Conservation (phyloP, 2,113 vertebrate genomes). For the Callaeas wilsoni region DNA sequence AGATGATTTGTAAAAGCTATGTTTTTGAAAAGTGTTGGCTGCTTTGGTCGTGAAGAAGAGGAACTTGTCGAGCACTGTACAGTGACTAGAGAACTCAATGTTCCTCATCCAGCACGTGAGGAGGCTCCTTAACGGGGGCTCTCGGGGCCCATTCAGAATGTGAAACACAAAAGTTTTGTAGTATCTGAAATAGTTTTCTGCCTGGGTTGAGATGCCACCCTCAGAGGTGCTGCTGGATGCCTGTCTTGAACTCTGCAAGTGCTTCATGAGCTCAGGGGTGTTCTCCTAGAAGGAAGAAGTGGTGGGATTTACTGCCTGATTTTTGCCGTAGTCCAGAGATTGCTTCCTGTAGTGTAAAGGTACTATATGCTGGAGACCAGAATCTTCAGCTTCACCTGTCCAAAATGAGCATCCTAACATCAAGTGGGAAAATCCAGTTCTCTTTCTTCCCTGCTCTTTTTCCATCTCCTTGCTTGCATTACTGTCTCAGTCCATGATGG, state of each 20-base stretch:
- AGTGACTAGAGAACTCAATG: background rate
- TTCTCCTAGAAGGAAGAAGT: background rate
- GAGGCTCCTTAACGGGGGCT: rapidly evolving
- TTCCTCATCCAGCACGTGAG: rapidly evolving
- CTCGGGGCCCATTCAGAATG: rapidly evolving
- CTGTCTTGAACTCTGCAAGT: background rate
- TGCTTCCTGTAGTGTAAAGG: background rate
- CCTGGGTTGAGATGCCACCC: background rate
- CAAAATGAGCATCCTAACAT: background rate
- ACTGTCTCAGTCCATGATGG: background rate
- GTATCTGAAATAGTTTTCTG: background rate
- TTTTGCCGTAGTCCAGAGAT: background rate
- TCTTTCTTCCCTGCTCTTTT: background rate
- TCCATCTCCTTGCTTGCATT: background rate
- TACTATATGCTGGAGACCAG: background rate
- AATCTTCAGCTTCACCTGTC: background rate
- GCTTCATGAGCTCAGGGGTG: background rate
- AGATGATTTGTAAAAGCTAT: background rate
- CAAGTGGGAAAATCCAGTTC: background rate
- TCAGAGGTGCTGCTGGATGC: background rate
- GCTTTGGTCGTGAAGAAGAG: background rate
- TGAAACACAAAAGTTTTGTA: background rate
- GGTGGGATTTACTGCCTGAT: background rate
- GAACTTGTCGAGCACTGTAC: background rate
- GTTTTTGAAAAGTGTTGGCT: background rate